Evolutionary conservation across 2,113 vertebrate species (phyloP).

Genomic region (Pholis gunnellus): DNA sequence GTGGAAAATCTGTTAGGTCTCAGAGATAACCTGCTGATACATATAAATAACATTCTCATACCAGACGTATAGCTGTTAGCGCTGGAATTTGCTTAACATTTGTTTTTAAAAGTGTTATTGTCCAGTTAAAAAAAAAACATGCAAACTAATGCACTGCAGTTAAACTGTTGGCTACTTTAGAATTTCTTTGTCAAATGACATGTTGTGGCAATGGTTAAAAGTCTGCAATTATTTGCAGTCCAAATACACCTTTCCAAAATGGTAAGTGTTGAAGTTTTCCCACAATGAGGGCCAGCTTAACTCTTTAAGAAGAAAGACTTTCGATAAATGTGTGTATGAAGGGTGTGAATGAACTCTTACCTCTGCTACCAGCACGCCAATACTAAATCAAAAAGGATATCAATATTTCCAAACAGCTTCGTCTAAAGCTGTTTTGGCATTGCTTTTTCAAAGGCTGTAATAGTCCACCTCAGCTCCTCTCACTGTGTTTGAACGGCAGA

Average conservation of each 20-base stretch:
- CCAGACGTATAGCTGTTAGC: not conserved
- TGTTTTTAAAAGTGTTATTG: not conserved
- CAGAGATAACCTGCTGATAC: slow-evolving; percentile 18
- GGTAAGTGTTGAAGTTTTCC: slow-evolving; percentile 14
- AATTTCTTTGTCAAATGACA: not conserved
- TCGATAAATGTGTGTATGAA: not conserved
- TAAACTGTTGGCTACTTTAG: not conserved
- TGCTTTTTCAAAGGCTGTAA: slow-evolving; percentile 34
- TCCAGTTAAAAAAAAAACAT: not conserved
- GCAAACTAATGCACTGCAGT: not conserved
- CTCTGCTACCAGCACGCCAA: not conserved
- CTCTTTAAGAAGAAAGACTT: not conserved
- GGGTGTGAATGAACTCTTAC: not conserved
- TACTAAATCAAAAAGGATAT: not conserved
- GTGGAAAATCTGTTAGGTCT: slow-evolving; percentile 16
- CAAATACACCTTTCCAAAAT: slow-evolving; percentile 12
- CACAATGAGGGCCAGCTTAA: not conserved
- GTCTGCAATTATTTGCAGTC: slow-evolving; percentile 2
- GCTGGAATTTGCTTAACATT: not conserved
- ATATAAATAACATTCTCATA: slow-evolving; percentile 1
- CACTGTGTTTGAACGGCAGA: slow-evolving; percentile 41
- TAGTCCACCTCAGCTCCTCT: slow-evolving; percentile 16
- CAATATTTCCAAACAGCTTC: slow-evolving; percentile 7
- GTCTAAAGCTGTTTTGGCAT: slow-evolving; percentile 1
- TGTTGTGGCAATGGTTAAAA: slow-evolving; percentile 6